These are phyloP conservation scores for Poecilia picta DNA, from an alignment of 2,797 vertebrate species.

Conservation along the genomic window DNA sequence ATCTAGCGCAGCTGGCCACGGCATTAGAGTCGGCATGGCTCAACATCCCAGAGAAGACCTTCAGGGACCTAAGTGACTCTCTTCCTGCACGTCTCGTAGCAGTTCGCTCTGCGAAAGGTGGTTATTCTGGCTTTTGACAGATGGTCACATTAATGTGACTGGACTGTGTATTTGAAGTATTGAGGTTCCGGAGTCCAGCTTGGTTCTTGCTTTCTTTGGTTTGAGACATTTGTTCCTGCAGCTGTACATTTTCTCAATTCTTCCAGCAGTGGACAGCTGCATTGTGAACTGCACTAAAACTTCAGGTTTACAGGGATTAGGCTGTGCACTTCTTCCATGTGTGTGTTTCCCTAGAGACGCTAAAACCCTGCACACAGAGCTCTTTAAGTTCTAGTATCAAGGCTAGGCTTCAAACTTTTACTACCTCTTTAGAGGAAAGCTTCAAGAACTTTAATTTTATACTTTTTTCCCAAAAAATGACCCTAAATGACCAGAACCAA, in stretches of 20 bases:
- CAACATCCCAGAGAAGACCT: too few species aligned
- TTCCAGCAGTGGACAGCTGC: slow-evolving; percentile 91
- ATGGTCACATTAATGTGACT: too few species aligned
- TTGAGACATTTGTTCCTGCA: slow-evolving; percentile 89
- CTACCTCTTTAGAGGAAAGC: not conserved
- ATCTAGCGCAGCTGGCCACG: too few species aligned
- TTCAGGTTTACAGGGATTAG: slow-evolving; percentile 72
- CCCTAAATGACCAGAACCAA: not conserved
- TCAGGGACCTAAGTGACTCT: too few species aligned
- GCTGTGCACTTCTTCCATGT: not conserved
- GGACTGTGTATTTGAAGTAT: slow-evolving; percentile 8
- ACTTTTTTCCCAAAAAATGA: not conserved
- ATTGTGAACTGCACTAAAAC: slow-evolving; percentile 84
- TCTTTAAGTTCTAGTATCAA: not conserved
- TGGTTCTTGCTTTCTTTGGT: slow-evolving; percentile 84
- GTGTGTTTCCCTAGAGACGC: not conserved
- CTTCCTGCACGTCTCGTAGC: too few species aligned
- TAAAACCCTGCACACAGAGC: not conserved
- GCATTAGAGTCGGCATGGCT: too few species aligned
- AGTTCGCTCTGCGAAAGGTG: too few species aligned
- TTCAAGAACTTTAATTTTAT: not conserved
- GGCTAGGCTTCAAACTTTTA: not conserved
- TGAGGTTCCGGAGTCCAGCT: slow-evolving; percentile 67
- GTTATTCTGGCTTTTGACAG: too few species aligned
- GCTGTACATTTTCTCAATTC: slow-evolving; percentile 90